Evolutionary conservation across 2,113 vertebrate genomes (phyloP).

Genomic region (Scalopus aquaticus): DNA sequence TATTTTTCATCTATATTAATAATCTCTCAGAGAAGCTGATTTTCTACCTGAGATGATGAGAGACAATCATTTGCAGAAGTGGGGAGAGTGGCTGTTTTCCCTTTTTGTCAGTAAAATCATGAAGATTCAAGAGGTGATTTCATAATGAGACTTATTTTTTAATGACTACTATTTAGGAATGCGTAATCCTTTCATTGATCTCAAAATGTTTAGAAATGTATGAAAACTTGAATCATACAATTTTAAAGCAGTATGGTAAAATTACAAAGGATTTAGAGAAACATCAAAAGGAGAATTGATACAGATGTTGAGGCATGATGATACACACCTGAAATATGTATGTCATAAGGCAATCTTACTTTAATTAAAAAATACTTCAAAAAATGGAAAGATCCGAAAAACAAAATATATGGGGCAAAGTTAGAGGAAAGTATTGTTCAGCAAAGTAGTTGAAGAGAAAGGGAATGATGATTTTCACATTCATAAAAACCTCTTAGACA

Average conservation of each 20-base stretch:
- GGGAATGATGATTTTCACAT: background rate
- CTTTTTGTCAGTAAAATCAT: background rate
- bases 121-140: slow-evolving; percentile 30
- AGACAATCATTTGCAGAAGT: background rate
- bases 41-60: background rate
- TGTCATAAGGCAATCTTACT: too few relatives aligned
- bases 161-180: background rate
- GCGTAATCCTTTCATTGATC: background rate
- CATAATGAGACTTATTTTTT: slow-evolving; percentile 31
- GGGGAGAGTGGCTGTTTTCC: background rate
- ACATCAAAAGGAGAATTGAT: background rate
- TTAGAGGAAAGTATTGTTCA: background rate
- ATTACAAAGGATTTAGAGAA: background rate
- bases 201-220: slow-evolving; percentile 29
- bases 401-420: background rate
- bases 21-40: background rate
- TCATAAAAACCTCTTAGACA: background rate
- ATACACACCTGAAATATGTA: too few relatives aligned
- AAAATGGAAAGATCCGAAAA: background rate
- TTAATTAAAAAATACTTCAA: background rate
- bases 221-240: background rate
- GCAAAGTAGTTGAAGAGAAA: background rate
- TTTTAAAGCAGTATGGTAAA: background rate
- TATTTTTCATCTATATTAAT: background rate
- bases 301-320: too few relatives aligned